Percentiles rank a stretch among this genome's conserved stretches.
Conservation (phyloP, 2,797 vertebrate genomes). For the Alexandromys oeconomus region DNA sequence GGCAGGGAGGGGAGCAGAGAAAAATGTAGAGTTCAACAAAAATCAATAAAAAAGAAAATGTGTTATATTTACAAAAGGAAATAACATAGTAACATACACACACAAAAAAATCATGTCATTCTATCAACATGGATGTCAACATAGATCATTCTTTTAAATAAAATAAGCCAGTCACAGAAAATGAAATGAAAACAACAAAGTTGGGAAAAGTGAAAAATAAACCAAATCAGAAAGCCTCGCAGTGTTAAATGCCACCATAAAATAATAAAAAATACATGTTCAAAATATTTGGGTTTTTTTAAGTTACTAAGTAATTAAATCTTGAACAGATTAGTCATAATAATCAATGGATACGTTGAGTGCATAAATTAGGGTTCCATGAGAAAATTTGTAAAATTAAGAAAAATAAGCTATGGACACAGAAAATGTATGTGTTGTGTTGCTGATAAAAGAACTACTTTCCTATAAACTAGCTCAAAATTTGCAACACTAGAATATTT, state of each 20-base stretch:
- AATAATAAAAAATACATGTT: not conserved
- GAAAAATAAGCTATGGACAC: not conserved
- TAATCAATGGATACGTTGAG: not conserved
- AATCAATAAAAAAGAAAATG: not conserved
- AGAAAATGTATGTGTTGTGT: not conserved
- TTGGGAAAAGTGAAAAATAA: conserved; percentile 27
- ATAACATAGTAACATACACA: not conserved
- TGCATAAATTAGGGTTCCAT: not conserved
- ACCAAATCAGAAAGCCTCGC: conserved; percentile 3
- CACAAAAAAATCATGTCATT: not conserved
- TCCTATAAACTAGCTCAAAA: not conserved
- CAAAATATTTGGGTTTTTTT: not conserved
- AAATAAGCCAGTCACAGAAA: not conserved
- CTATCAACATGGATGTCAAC: not conserved
- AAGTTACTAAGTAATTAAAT: conserved; percentile 42
- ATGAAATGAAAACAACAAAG: not conserved
- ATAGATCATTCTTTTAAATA: not conserved
- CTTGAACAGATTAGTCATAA: conserved; percentile 23
- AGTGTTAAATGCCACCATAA: not conserved
- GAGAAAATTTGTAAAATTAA: conserved; percentile 28
- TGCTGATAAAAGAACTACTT: not conserved
- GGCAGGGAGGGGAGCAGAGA: too few relatives aligned
- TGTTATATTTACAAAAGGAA: not conserved
- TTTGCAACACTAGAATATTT: not conserved
- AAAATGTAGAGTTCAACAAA: too few relatives aligned